A percentile compares a stretch with the other conserved stretches of the same genome.
phyloP scores from a whole-genome alignment of 2,113 vertebrate species.

The Channa maculata region DNA sequence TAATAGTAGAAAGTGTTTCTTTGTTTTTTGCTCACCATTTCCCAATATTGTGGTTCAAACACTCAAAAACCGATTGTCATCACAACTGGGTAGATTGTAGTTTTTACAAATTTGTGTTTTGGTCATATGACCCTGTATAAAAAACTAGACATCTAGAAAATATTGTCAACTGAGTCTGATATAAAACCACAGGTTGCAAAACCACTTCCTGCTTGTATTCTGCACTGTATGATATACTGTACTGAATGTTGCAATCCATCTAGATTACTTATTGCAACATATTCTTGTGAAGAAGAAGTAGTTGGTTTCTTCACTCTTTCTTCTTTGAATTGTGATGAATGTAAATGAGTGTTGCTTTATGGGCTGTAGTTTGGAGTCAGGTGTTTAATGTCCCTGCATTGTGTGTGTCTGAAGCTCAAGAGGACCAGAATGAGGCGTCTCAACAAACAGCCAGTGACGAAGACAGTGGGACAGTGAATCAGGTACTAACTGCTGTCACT shows the following conservation, averaged over 20 bases:
- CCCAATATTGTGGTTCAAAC: slow-evolving; percentile 12
- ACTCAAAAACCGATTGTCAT: neutral
- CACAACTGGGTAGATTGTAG: no score
- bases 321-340: slow-evolving; percentile 23
- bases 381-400: slow-evolving; percentile 3
- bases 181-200: slow-evolving; percentile 85
- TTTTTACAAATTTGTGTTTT: neutral
- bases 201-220: slow-evolving; percentile 83
- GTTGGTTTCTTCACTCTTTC: neutral
- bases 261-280: neutral
- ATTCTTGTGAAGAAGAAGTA: neutral
- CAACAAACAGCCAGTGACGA: slow-evolving; percentile 51
- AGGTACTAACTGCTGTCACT: slow-evolving; percentile 54
- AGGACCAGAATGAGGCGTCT: slow-evolving; percentile 56
- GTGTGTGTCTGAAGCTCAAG: slow-evolving; percentile 57
- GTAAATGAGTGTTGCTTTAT: no score
- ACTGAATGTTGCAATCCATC: neutral
- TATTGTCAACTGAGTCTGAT: slow-evolving; percentile 75
- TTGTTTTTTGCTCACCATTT: neutral
- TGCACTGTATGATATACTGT: slow-evolving; percentile 66
- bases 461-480: slow-evolving; percentile 30
- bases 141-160: slow-evolving; percentile 40
- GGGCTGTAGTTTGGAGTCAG: no score
- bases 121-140: slow-evolving; percentile 1
- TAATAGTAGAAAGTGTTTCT: no score